Base-by-base conservation (phyloP, 2,888 invertebrate genomes). In the Nasonovia ribisnigri region DNA sequence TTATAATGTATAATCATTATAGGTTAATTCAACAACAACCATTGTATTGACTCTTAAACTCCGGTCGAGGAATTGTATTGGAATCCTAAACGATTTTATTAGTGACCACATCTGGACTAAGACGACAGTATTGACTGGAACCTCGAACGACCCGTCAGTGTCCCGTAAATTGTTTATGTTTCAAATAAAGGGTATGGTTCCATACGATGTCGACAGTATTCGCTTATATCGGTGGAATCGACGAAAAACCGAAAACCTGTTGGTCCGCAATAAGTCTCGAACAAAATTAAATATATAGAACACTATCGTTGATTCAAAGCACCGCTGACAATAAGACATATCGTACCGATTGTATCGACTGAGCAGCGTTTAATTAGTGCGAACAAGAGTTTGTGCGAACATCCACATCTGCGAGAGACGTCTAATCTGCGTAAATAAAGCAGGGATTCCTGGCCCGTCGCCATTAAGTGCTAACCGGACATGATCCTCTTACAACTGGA, bases 401-500 rank as follows among this genome's bases (percentile, higher is more conserved):
- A 29, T 86, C 48, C 60, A 20, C 93, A 93, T 93, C 93, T 93
- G 93, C 60, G 24, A 36, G 48, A 86, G 90, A 93, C 93, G 16
- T 93, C 93, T 93, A 90, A 93, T 93, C 93, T 90, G 90, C 93
- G 90, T 90, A 90, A 93, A 89, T 93, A 93, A 93, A 93, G 93
- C 93, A 51, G 90, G 46, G 90, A 93, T 90, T 90, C 51, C 86
- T 93, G 93, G 93, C 88, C 89, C 93, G 84, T 93, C 86, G 90
- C 93, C 93, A 93, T 93, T 93, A 90, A 93, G 93, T 90, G 93
- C 86, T n/a, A 86, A 93, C 93, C 93, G 93, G 93, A 93, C 93
- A 93, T 86, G 93, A 93, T 93, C 93, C 93, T 93, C 93, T 93
- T 90, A 90, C 90, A 60, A 86, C 86, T 90, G 86, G 92, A 93